A percentile compares a stretch with the other conserved stretches of the same genome.
Evolutionary conservation across 2,888 invertebrate species (phyloP).

Genomic region (Amblyjoppa fuscipennis): DNA sequence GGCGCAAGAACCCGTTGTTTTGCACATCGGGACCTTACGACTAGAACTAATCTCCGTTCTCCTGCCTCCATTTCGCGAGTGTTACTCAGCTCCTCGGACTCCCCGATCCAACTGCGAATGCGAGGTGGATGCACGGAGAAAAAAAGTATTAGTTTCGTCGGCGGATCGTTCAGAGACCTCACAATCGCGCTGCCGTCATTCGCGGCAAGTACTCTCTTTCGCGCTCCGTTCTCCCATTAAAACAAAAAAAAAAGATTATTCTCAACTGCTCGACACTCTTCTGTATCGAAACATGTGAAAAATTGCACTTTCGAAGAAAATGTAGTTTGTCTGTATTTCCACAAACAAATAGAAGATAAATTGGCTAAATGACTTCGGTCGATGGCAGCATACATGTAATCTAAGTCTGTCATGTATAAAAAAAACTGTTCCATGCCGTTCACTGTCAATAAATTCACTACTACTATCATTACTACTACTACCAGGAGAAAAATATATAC

Average conservation of each 20-base stretch:
- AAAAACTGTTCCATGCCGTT: too few species aligned
- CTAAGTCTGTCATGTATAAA: too few species aligned
- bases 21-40: slow-evolving; percentile 68
- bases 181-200: slow-evolving; percentile 15
- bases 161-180: slow-evolving; percentile 69
- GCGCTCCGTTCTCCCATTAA: background rate
- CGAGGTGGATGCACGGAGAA: background rate
- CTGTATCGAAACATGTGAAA: background rate
- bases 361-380: too few species aligned
- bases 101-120: background rate
- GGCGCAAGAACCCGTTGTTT: slow-evolving; percentile 63
- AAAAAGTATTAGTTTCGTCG: slow-evolving; percentile 50
- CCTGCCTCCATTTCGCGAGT: background rate
- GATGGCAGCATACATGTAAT: too few species aligned
- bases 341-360: background rate
- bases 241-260: background rate
- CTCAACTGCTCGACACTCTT: background rate
- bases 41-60: slow-evolving; percentile 74
- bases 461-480: too few species aligned
- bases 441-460: too few species aligned
- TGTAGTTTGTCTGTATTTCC: too few species aligned
- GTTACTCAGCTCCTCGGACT: background rate
- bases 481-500: background rate
- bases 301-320: background rate
- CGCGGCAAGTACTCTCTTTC: background rate